Conservation (phyloP, 2,797 vertebrate genomes). For the Galago senegalensis region DNA sequence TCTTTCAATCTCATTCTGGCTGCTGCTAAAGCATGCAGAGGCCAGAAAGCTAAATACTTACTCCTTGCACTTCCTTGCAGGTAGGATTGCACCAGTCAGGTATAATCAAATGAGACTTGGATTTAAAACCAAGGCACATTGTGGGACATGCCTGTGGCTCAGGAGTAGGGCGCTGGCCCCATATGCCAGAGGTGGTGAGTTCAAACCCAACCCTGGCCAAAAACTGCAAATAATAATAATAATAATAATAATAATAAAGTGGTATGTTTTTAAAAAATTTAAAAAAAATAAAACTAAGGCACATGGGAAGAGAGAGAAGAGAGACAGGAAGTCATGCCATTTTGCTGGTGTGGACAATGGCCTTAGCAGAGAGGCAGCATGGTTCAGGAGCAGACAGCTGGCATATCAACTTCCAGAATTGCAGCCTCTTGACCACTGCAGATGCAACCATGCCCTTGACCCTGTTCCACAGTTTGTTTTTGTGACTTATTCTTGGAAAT, state of each 20-base stretch:
- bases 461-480: neutral
- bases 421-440: neutral
- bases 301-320: neutral
- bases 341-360: neutral
- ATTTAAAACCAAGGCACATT: neutral
- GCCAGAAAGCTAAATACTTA: neutral
- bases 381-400: neutral
- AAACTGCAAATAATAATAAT: too few relatives aligned
- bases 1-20: neutral
- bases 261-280: too few relatives aligned
- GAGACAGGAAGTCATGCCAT: neutral
- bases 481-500: neutral
- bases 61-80: neutral
- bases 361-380: neutral
- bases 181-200: too few relatives aligned
- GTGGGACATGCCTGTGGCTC: too few relatives aligned
- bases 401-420: neutral
- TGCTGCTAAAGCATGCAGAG: neutral
- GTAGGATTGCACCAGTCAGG: neutral
- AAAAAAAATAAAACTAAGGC: neutral
- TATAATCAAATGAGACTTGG: neutral
- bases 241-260: too few relatives aligned
- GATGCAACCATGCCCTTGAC: neutral
- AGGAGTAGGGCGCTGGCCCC: too few relatives aligned
- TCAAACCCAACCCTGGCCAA: too few relatives aligned